phyloP scores from a whole-genome alignment of 1,140 invertebrate genomes.

The Pseudachorutes palmiensis region DNA sequence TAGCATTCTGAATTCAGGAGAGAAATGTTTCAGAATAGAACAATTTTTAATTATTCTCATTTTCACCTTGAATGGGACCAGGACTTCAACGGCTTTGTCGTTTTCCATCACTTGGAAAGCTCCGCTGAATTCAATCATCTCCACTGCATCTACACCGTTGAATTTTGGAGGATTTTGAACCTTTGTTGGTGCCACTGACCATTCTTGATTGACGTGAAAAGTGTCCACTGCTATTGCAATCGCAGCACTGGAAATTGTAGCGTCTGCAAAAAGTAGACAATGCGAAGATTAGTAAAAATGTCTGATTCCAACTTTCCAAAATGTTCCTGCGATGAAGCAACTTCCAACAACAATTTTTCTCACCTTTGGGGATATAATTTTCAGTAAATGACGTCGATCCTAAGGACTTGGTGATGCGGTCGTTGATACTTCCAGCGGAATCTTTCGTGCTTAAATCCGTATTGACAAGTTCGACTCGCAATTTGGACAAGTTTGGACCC shows the following conservation, averaged over 20 bases:
- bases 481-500: not conserved
- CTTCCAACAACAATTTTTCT: too few species aligned
- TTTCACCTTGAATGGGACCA: constrained; percentile 17
- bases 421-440: constrained; percentile 3
- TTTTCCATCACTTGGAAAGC: constrained; percentile 16
- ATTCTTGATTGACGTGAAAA: not conserved
- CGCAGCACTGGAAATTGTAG: constrained; percentile 2
- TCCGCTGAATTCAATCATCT: constrained; percentile 18
- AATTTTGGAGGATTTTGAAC: constrained; percentile 5
- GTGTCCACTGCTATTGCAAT: constrained; percentile 17
- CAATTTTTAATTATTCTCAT: not conserved
- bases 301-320: not conserved
- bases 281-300: not conserved
- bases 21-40: not conserved
- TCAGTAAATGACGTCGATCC: not conserved
- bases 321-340: too few species aligned
- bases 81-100: constrained; percentile 17
- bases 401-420: not conserved
- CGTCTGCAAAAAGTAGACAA: not conserved
- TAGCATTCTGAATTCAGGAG: constrained; percentile 8
- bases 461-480: constrained; percentile 4
- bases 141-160: not conserved
- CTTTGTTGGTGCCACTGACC: constrained; percentile 5
- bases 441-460: not conserved
- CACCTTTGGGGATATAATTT: constrained; percentile 21